Conservation (phyloP, 2,797 vertebrate species). For the Pangasius djambal region DNA sequence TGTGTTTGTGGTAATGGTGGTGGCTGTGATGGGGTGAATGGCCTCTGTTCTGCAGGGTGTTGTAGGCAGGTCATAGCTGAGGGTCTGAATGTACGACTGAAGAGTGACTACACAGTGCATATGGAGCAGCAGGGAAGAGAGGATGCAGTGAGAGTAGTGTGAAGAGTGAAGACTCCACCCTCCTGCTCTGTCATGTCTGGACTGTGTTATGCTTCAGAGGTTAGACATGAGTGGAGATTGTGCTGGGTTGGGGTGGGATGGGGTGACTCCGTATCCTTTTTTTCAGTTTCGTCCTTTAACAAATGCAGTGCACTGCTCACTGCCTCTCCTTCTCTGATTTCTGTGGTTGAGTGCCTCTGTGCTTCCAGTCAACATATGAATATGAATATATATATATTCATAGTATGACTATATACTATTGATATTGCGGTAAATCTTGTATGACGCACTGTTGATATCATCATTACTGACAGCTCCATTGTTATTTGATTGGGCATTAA, state of each 20-base stretch:
- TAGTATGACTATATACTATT: background rate
- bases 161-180: conserved; percentile 5
- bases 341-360: background rate
- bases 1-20: background rate
- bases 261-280: background rate
- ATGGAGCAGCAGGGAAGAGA: conserved; percentile 52
- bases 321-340: conserved; percentile 51
- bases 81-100: conserved; percentile 8
- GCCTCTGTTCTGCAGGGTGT: background rate
- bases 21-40: background rate
- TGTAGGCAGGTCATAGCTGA: background rate
- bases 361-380: background rate
- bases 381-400: background rate
- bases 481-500: background rate
- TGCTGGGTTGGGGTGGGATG: background rate
- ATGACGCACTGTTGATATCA: background rate
- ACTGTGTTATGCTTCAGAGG: conserved; percentile 26
- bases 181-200: conserved; percentile 36
- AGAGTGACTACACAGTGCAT: conserved; percentile 4
- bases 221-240: conserved; percentile 32
- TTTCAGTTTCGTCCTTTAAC: conserved; percentile 10
- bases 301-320: conserved; percentile 55
- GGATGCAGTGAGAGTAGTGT: conserved; percentile 28
- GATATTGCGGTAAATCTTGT: background rate
- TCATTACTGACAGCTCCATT: background rate